Evolutionary conservation across 1,140 invertebrate species (phyloP), one percentile per base, ranked within the genome.

Genomic region (Bathynomus jamesi): DNA sequence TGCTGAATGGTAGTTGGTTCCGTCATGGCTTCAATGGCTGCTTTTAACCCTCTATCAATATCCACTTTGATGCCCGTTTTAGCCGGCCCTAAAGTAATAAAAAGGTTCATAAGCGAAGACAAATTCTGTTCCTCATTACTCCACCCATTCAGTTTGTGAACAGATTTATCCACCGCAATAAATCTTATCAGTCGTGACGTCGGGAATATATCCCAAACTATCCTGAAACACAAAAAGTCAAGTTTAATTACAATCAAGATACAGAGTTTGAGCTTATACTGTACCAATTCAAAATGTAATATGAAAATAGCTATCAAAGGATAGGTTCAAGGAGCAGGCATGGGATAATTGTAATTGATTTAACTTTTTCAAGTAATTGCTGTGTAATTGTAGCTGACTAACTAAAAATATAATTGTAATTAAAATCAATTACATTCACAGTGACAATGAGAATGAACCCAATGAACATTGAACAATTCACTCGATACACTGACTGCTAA

Each of bases 141-240:
- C 92, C 93, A 96, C 75, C 88, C 88, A 78, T 94, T 95, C 10
- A 95, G 83, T 69, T 89, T 87, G 75, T 91, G 89, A 1, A 90
- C 89, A 28, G 87, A 85, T 67, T 87, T 87, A 82, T 95, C 92
- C 80, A 90, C 92, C 0, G 92, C 88, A 66, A 95, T 87, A 82
- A 95, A 92, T 73, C 90, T 85, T 0, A 93, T 87, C 82, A 95
- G 83, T 87, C 94, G 94, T 71, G 89, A 89, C 46, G 86, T 84
- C 0, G 94, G 93, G 85, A 95, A 97, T 28, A 98, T 85, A 84
- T 99, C 96, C 92, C 94, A 98, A 7, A 96, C 93, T 77, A 98
- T 95, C 27, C 75, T 76, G 71, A 60, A 67, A 71, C n/a, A n/a
- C n/a, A 40, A 11, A 61, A 69, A 69, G 11, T 28, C 13, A 29